Percentiles rank a stretch among this genome's conserved stretches.
Evolutionary conservation across 2,888 invertebrate species (phyloP).

Genomic region (Brachyopa scutellaris): DNA sequence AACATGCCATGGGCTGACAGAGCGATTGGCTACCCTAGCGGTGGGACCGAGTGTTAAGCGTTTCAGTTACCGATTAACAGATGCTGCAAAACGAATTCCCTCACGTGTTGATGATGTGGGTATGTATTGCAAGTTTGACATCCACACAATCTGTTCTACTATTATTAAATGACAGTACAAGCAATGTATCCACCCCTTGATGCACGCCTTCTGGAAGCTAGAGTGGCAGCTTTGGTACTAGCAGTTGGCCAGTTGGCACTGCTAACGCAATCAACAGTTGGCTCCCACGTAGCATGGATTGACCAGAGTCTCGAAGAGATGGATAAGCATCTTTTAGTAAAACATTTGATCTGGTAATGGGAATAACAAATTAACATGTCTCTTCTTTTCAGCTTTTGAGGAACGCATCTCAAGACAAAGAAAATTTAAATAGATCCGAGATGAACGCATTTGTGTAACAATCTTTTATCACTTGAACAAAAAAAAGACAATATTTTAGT

Average conservation of each 20-base stretch:
- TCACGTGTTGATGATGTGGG: slow-evolving; percentile 87
- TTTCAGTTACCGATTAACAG: slow-evolving; percentile 73
- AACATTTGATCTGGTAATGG: slow-evolving; percentile 33
- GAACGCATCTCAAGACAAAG: slow-evolving; percentile 72
- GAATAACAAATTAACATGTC: neutral
- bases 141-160: too few species aligned
- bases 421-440: slow-evolving; percentile 62
- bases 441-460: slow-evolving; percentile 60
- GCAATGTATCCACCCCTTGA: slow-evolving; percentile 89
- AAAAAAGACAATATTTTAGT: neutral
- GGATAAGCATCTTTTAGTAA: slow-evolving; percentile 85
- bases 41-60: slow-evolving; percentile 82
- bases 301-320: slow-evolving; percentile 86
- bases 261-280: slow-evolving; percentile 85
- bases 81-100: slow-evolving; percentile 85
- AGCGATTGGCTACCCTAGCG: slow-evolving; percentile 86
- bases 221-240: slow-evolving; percentile 85
- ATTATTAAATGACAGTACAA: slow-evolving; percentile 74
- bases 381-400: slow-evolving; percentile 67
- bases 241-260: slow-evolving; percentile 87
- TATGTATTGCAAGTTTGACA: slow-evolving; percentile 50
- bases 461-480: neutral
- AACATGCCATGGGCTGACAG: slow-evolving; percentile 87
- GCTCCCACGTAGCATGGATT: slow-evolving; percentile 84
- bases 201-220: slow-evolving; percentile 86